A percentile compares a stretch with the other conserved stretches of the same genome.
Conservation (phyloP, 2,797 vertebrate genomes). For the Limnodromus scolopaceus region DNA sequence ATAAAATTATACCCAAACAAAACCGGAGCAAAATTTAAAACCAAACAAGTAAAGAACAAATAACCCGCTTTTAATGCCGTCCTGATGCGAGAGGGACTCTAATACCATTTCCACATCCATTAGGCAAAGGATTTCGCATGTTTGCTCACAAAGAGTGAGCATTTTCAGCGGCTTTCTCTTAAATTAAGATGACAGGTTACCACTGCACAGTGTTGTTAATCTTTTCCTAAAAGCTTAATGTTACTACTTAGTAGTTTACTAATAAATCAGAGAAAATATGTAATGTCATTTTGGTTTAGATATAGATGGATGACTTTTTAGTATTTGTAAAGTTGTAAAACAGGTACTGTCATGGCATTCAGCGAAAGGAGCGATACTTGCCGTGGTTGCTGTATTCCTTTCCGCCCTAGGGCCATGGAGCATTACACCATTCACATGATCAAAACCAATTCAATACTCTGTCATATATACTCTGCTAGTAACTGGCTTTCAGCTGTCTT, state of each 20-base stretch:
- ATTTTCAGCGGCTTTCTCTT: conserved; percentile 75
- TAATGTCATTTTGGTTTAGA: conserved; percentile 72
- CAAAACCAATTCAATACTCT: conserved; percentile 1
- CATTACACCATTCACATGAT: neutral
- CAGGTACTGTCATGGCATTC: neutral
- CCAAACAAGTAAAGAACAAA: conserved; percentile 11
- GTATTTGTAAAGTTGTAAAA: conserved; percentile 25
- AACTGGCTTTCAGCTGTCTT: neutral
- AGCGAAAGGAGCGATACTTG: neutral
- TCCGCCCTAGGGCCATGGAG: neutral
- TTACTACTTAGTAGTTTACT: conserved; percentile 80
- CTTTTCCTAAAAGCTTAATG: conserved; percentile 83
- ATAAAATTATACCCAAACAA: neutral
- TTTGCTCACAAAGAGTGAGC: conserved; percentile 72
- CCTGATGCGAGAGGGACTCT: conserved; percentile 37
- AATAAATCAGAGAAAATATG: conserved; percentile 80
- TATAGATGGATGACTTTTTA: conserved; percentile 59
- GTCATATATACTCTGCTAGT: neutral
- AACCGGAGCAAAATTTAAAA: neutral
- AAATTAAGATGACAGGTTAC: conserved; percentile 79
- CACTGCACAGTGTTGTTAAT: conserved; percentile 68
- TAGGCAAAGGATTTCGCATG: conserved; percentile 62
- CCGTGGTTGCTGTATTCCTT: neutral
- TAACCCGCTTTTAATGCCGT: neutral
- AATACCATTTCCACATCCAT: conserved; percentile 63